These are phyloP conservation scores for Drosophila stalkeri DNA, from an alignment of 2,888 invertebrate species.

Conservation along the genomic window DNA sequence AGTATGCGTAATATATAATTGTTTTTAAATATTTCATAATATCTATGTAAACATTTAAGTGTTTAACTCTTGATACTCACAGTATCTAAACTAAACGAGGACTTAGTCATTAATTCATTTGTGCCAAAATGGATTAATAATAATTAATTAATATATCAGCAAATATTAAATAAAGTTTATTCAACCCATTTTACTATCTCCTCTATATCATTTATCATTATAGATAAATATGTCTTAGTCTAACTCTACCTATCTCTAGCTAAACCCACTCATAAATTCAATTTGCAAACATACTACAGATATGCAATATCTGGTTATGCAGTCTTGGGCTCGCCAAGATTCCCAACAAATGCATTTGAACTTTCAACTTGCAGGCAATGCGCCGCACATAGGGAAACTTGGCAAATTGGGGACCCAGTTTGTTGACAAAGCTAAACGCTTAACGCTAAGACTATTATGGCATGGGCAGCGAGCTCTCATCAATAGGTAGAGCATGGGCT, in stretches of 20 bases:
- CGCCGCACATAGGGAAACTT: slow-evolving; percentile 14
- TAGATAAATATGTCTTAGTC: no score
- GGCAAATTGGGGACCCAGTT: slow-evolving; percentile 3
- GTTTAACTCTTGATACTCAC: not conserved
- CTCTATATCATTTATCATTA: not conserved
- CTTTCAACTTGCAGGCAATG: slow-evolving; percentile 20
- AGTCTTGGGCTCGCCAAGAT: slow-evolving; percentile 18
- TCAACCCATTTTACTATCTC: not conserved
- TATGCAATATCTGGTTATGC: not conserved
- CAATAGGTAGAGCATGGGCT: slow-evolving; percentile 1
- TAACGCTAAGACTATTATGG: slow-evolving; percentile 24
- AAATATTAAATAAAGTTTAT: not conserved
- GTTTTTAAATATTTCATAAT: no score
- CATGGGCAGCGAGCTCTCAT: not conserved
- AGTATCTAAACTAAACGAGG: not conserved
- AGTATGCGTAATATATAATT: no score
- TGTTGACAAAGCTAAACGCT: slow-evolving; percentile 14
- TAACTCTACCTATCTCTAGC: no score
- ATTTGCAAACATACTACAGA: not conserved
- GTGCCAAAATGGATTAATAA: no score
- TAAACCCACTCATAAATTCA: not conserved
- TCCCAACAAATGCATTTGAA: slow-evolving; percentile 54
- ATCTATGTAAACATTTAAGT: not conserved
- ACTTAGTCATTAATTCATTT: not conserved
- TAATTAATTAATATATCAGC: not conserved